Conservation (phyloP, 2,888 invertebrate species). For the Agriopis aurantiaria region DNA sequence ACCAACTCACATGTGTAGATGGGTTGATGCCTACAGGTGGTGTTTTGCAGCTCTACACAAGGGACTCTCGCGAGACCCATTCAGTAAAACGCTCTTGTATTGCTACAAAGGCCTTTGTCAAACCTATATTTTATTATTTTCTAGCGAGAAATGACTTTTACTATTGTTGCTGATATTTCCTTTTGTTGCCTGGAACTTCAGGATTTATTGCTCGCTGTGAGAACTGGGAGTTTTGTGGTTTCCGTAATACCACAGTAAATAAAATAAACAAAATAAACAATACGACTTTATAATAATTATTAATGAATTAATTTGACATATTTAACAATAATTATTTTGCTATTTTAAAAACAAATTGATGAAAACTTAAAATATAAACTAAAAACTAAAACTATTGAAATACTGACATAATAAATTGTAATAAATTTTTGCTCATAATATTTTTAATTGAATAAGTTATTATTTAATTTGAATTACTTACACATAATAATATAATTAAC, state of each 20-base stretch:
- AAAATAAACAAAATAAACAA: no score
- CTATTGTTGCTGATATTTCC: conserved; percentile 21
- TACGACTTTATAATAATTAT: no score
- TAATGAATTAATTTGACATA: no score
- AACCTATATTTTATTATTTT: conserved; percentile 17
- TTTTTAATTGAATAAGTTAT: no score
- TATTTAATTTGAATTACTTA: no score
- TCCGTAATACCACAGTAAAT: background rate
- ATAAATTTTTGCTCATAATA: no score
- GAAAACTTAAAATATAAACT: no score
- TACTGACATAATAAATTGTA: no score
- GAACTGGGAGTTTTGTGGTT: background rate
- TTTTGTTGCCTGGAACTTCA: conserved; percentile 6
- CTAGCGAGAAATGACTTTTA: conserved; percentile 19
- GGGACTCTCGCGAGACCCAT: conserved; percentile 5
- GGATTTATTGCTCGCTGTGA: conserved; percentile 7
- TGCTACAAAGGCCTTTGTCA: conserved; percentile 25
- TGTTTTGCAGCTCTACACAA: background rate
- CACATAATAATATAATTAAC: no score
- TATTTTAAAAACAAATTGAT: no score
- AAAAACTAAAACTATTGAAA: no score
- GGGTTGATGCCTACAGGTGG: background rate
- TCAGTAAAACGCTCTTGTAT: conserved; percentile 7
- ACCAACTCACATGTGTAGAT: background rate
- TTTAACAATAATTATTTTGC: no score